Evolutionary conservation across 1,140 invertebrate species (phyloP).

Genomic region (Drosophila nigrodunni): DNA sequence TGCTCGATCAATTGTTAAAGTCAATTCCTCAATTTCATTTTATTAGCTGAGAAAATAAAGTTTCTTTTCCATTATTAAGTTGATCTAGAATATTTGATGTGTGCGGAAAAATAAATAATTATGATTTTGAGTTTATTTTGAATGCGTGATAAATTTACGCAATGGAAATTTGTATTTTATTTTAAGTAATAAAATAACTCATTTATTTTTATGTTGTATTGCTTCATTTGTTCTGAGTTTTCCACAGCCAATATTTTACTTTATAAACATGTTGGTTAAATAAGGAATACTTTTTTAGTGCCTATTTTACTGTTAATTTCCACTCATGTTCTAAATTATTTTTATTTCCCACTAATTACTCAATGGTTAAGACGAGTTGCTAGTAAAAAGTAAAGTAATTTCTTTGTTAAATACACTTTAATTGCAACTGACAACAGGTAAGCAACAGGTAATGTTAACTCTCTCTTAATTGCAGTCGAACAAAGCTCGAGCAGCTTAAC

Average conservation of each 20-base stretch:
- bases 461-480: constrained; percentile 51
- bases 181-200: background rate
- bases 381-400: constrained; percentile 17
- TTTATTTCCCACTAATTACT: background rate
- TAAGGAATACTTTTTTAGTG: no score
- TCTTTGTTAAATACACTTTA: constrained; percentile 30
- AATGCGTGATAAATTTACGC: background rate
- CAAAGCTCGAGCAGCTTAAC: constrained; percentile 37
- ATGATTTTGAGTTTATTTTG: background rate
- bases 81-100: constrained; percentile 9
- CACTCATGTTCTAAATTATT: background rate
- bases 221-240: no score
- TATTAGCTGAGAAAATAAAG: constrained; percentile 69
- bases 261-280: no score
- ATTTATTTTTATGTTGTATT: background rate
- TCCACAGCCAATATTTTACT: no score
- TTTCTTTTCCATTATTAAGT: constrained; percentile 21
- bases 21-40: constrained; percentile 73
- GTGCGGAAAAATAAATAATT: background rate
- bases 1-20: constrained; percentile 75
- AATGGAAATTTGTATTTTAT: no score
- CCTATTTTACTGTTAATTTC: no score
- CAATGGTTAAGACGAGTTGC: constrained; percentile 11
- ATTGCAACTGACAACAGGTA: constrained; percentile 26
- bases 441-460: constrained; percentile 20